Base-by-base conservation (phyloP, 2,888 invertebrate genomes). In the Hirtodrosophila cameraria region DNA sequence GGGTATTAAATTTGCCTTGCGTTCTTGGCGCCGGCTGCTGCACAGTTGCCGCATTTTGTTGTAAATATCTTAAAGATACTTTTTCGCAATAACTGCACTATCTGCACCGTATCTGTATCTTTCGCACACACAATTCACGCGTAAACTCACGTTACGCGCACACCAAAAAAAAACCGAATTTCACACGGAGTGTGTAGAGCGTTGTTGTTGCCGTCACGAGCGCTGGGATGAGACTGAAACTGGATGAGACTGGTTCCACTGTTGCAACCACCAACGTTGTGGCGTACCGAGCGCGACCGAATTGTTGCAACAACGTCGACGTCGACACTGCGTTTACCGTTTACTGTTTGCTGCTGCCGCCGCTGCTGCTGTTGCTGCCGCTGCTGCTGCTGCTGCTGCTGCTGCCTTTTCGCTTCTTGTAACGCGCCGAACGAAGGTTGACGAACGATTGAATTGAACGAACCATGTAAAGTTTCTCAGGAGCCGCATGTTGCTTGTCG, bases 211-310 rank as follows among this genome's bases (percentile, higher is more conserved):
- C 76, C 80, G 82, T 69, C 74, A 77, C 86, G 75, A 83, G 76
- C 72, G 87, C 71, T 86, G 83, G 84, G 76, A 76, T 86, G 87
- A 88, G 88, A 86, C 88, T 87, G 74, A 82, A 68, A 62, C 31
- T 50, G 71, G 36, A 27, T 63, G 61, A 52, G 58, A 46, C 59
- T 62, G 57, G 52, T 69, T 59, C 54, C 43, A 65, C 58, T 39
- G 75, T 46, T 35, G 55, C 68, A 67, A 57, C 71, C 55, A 63
- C 66, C 57, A 67, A 57, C 36, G 33, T 50, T 39, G 54, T 38
- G 11, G 42, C 69, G 54, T 38, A 11, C 38, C 69, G 71, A 57
- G 23, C 58, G 55, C 57, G 52, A 60, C 45, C 53, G 60, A 60
- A 42, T 55, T 58, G 67, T 69, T 66, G 71, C 62, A 74, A 50